Evolutionary conservation across 2,113 vertebrate species (phyloP).

Genomic region (Dascyllus trimaculatus): DNA sequence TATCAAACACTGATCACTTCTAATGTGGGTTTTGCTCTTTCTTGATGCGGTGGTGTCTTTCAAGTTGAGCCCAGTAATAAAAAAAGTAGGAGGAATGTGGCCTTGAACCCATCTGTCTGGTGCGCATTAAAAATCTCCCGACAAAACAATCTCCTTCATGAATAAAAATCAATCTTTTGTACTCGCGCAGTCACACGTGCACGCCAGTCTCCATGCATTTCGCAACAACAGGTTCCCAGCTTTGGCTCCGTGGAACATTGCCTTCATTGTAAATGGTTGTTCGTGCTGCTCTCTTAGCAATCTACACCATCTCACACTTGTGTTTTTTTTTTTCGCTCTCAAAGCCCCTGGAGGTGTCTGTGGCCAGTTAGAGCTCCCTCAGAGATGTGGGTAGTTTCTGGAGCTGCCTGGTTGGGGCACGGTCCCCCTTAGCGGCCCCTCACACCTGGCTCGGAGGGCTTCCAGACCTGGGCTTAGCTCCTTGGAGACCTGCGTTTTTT

Average conservation of each 20-base stretch:
- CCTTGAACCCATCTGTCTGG: constrained; percentile 73
- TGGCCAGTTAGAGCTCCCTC: constrained; percentile 71
- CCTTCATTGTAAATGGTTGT: constrained; percentile 42
- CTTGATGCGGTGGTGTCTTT: constrained; percentile 53
- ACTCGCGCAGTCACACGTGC: constrained; percentile 53
- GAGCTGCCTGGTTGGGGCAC: constrained; percentile 42
- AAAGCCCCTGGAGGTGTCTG: constrained; percentile 72
- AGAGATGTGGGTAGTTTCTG: constrained; percentile 62
- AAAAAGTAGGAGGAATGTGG: constrained; percentile 56
- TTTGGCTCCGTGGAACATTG: constrained; percentile 36
- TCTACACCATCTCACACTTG: constrained; percentile 48
- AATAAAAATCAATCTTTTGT: constrained; percentile 68
- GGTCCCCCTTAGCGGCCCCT: constrained; percentile 58
- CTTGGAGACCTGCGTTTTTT: constrained; percentile 53
- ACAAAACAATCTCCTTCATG: constrained; percentile 69
- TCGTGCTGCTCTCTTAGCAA: constrained; percentile 34
- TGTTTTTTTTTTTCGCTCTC: constrained; percentile 32
- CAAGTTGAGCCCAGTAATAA: constrained; percentile 56
- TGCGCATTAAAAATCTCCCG: constrained; percentile 67
- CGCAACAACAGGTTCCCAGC: constrained; percentile 59
- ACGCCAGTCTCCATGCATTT: constrained; percentile 44
- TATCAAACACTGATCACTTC: constrained; percentile 66
- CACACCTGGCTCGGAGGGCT: constrained; percentile 76
- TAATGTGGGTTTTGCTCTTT: constrained; percentile 26
- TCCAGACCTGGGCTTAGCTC: constrained; percentile 60